Base-by-base conservation (phyloP, 2,797 vertebrate species). In the Acestrorhynchus altus region DNA sequence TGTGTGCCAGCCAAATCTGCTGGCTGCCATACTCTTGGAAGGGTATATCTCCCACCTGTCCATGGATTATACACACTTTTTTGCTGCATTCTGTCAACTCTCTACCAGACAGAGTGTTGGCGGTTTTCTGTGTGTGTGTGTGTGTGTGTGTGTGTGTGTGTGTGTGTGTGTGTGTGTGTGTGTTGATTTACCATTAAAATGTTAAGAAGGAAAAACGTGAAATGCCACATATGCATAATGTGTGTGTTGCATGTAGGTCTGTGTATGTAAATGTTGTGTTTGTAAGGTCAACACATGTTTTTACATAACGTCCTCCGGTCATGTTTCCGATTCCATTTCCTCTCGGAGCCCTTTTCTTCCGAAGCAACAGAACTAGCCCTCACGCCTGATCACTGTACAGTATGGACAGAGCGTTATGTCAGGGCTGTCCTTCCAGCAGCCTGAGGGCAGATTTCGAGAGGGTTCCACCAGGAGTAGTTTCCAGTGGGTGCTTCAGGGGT, bases 21-120 rank as follows among this genome's bases (percentile, higher is more conserved):
- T 78, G 72, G 72, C 72, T 69, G 52, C 22, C n/a, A 54, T 20
- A 39, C 64, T 79, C 13, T 73, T 76, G 52, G 72, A 75, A 44
- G 39, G 77, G 16, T 75, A 60, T 69, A 16, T 52, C 42, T 68
- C 67, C 70, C 75, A 82, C 78, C 81, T 82, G 83, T 76, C 70
- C 72, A 54, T 76, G 56, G 78, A 76, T 77, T 80, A 68, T 69
- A 65, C 72, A 61, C 68, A 69, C 51, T 69, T 67, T 39, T 16
- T 66, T 16, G 60, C 69, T 63, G 69, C 67, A 63, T 74, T 78
- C 78, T 85, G 72, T 76, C 78, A 72, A 72, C 28, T 71, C 63
- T 39, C 44, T 72, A 74, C 52, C 57, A 72, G 54, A 40, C 35
- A n/a, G 49, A 67, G 64, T 67, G 22, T 40, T 51, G 46, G 22